These are phyloP conservation scores for Cuniculus paca DNA, from an alignment of 2,797 vertebrate genomes.

Conservation along the genomic window DNA sequence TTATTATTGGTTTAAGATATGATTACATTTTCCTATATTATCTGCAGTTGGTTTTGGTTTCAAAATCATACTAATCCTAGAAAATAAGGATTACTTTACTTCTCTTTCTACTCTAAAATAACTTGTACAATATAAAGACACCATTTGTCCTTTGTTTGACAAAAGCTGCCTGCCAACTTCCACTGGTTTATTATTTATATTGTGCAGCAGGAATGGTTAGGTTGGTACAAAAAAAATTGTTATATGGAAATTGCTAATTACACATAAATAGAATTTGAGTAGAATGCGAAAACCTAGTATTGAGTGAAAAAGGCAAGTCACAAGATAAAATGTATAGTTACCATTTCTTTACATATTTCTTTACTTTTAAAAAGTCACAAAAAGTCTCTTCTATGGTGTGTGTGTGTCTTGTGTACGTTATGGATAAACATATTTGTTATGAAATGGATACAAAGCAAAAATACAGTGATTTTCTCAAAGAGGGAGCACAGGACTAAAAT, in stretches of 20 bases:
- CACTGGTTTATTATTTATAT: slow-evolving; percentile 21
- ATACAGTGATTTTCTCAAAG: slow-evolving; percentile 8
- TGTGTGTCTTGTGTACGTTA: background rate
- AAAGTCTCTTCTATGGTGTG: background rate
- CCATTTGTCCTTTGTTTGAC: slow-evolving; percentile 5
- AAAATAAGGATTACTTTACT: background rate
- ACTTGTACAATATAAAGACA: background rate
- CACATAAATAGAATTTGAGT: background rate
- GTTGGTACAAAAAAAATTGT: background rate
- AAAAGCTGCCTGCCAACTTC: background rate
- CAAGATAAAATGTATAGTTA: background rate
- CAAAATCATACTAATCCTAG: slow-evolving; percentile 11
- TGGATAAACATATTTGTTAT: background rate
- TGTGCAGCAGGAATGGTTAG: background rate
- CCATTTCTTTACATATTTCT: background rate
- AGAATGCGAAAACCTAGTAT: background rate
- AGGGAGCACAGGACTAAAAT: background rate
- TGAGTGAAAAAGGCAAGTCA: slow-evolving; percentile 24
- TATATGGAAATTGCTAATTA: background rate
- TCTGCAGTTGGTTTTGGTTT: background rate
- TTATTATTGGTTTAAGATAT: background rate
- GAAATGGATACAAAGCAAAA: background rate
- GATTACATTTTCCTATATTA: background rate
- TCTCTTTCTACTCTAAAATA: background rate
- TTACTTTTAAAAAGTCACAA: background rate